Percentiles rank a stretch among this genome's conserved stretches.
Conservation (phyloP, 2,113 vertebrate species). For the Mus spicilegus region DNA sequence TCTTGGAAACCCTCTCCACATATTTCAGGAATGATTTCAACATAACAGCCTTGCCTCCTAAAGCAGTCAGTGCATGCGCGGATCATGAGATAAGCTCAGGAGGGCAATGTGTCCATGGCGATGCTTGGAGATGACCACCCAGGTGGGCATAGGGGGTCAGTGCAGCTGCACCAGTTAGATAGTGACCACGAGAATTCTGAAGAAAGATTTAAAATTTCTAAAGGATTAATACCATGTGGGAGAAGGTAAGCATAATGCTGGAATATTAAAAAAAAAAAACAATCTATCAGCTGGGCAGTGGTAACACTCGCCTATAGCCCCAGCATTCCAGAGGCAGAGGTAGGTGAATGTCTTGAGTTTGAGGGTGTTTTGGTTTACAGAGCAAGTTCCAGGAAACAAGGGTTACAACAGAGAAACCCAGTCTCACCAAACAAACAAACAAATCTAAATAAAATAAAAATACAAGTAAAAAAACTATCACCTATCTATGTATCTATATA, state of each 20-base stretch:
- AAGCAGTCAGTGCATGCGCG: background rate
- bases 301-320: background rate
- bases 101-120: background rate
- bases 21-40: conserved; percentile 6
- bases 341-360: background rate
- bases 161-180: background rate
- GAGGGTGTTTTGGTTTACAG: background rate
- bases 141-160: background rate
- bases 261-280: no score
- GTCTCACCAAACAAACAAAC: background rate
- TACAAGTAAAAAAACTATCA: background rate
- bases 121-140: background rate
- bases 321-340: background rate
- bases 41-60: background rate
- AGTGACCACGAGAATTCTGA: background rate
- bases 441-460: background rate
- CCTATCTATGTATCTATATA: background rate
- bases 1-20: background rate
- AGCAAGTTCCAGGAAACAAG: background rate
- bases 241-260: background rate
- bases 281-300: background rate
- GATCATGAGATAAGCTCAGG: background rate
- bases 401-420: background rate
- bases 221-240: background rate
- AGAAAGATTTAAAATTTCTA: background rate